Evolutionary conservation across 2,113 vertebrate genomes (phyloP), one percentile per base, ranked within the genome.

Genomic region (Bombycilla garrulus): DNA sequence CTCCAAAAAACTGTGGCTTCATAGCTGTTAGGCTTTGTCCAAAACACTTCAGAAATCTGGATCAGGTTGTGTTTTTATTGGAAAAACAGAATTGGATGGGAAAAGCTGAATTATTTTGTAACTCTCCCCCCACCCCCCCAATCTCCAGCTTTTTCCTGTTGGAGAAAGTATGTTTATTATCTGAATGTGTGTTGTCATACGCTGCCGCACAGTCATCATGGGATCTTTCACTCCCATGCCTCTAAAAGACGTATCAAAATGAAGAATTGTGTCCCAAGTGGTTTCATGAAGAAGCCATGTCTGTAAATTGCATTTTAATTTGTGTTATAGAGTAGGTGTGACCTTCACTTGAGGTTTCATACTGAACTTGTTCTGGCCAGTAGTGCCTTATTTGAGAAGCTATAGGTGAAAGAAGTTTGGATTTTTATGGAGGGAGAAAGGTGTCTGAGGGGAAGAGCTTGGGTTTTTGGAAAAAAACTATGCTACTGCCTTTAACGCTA

Each of bases 71-170:
- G 47, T 45, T 89, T 92, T 74, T 15, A 51, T 16, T 38, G 64
- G 35, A 87, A 60, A 15, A 44, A 31, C 22, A 20, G 38, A 56
- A 15, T 0, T 85, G 65, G 2, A 62, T 60, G 19, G 56, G 26
- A 53, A 70, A 11, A 6, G 7, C 33, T 83, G 24, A 23, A n/a
- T 70, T 29, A 22, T 57, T 90, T 78, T 87, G 5, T 17, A n/a
- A n/a, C n/a, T n/a, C n/a, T n/a, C n/a, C 23, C 64, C 10, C 10
- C 3, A 4, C 3, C 1, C 7, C 3, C 4, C 10, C 36, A 31
- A 56, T 5, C 23, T 67, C n/a, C 51, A 44, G 10, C 18, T 31
- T 79, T 51, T 36, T 81, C 53, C 44, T 31, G 9, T 53, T 76
- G 35, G 0, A 57, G n/a, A 42, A 50, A 35, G 4, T 15, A 16